Conservation (phyloP, 2,113 vertebrate genomes). For the Himantopus leucocephalus region DNA sequence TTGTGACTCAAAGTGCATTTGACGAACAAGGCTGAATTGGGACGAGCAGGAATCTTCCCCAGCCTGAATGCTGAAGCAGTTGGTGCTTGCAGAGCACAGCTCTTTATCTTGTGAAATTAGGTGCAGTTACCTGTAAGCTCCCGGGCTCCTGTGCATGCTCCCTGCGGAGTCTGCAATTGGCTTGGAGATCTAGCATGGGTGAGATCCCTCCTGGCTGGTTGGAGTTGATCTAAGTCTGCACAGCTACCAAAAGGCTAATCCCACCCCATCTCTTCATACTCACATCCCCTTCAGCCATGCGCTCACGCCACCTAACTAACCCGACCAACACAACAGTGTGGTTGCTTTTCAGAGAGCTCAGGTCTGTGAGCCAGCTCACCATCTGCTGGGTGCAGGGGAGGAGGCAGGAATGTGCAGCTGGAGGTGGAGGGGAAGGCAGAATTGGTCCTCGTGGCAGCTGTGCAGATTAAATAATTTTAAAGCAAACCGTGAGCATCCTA, state of each 20-base stretch:
- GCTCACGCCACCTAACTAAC: background rate
- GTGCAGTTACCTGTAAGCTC: background rate
- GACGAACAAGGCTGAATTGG: background rate
- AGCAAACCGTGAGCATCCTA: background rate
- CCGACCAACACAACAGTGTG: fast-evolving
- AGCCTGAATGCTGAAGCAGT: background rate
- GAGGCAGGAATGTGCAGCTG: background rate
- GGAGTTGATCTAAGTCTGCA: background rate
- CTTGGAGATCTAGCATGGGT: background rate
- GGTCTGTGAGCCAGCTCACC: background rate
- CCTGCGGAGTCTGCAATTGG: background rate
- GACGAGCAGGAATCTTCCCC: background rate
- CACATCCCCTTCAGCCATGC: background rate
- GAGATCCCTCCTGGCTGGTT: background rate
- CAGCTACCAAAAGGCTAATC: background rate
- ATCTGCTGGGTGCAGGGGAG: background rate
- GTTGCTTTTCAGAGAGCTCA: background rate
- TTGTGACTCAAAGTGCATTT: background rate
- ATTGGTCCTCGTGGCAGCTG: fast-evolving
- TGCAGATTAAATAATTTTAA: background rate
- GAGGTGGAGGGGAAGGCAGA: background rate
- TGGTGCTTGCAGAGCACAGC: background rate
- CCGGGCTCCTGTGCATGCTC: background rate
- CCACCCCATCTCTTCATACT: background rate
- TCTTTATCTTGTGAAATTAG: background rate